Percentiles rank a stretch among this genome's conserved stretches.
Conservation (phyloP, 2,888 invertebrate genomes). For the Cybosia mesomella region DNA sequence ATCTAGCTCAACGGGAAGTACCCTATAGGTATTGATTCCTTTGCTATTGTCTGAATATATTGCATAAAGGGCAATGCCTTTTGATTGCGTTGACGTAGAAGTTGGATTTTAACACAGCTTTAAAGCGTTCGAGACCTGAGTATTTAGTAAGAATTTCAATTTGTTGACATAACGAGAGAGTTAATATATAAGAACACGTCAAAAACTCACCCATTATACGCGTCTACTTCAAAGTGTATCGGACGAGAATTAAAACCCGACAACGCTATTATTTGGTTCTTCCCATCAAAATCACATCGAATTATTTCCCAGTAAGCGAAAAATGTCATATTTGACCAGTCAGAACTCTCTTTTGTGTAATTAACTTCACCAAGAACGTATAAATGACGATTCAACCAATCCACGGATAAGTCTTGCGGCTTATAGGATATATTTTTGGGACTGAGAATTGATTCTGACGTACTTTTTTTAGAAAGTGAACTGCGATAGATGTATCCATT, state of each 20-base stretch:
- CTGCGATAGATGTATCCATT: conserved; percentile 88
- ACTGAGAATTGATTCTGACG: conserved; percentile 83
- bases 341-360: conserved; percentile 72
- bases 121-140: too few species aligned
- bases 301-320: conserved; percentile 90
- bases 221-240: conserved; percentile 95
- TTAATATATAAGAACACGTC: neutral
- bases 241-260: conserved; percentile 91
- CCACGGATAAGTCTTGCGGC: conserved; percentile 92
- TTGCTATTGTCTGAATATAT: too few species aligned
- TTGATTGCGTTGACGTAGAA: too few species aligned
- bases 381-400: conserved; percentile 95
- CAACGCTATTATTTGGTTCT: conserved; percentile 89
- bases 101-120: too few species aligned
- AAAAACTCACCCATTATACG: conserved; percentile 92
- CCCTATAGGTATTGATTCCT: too few species aligned
- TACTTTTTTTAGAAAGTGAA: conserved; percentile 78
- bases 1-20: too few species aligned
- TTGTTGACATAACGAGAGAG: neutral
- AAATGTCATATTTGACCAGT: conserved; percentile 61
- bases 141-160: too few species aligned
- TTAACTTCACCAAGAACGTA: conserved; percentile 93
- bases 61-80: too few species aligned
- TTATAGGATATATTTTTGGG: conserved; percentile 88
- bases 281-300: conserved; percentile 92